Percentiles rank a stretch among this genome's conserved stretches.
Conservation (phyloP, 2,797 vertebrate species). For the Phoebastria nigripes region DNA sequence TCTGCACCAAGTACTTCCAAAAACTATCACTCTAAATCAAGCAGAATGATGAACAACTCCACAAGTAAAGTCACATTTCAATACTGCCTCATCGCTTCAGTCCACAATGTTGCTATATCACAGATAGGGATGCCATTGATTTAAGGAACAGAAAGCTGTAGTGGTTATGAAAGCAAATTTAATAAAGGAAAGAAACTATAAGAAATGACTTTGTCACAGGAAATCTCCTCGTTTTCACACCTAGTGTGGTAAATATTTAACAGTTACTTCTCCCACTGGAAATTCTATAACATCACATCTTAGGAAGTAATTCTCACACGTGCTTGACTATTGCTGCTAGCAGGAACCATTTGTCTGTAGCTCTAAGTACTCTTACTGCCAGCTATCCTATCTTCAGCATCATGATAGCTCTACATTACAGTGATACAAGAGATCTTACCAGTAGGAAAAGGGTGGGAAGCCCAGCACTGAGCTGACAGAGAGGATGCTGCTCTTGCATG, state of each 20-base stretch:
- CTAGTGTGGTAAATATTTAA: neutral
- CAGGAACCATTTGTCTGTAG: neutral
- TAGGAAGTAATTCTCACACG: neutral
- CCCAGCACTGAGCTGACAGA: neutral
- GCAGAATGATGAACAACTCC: neutral
- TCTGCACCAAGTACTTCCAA: neutral
- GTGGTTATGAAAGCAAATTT: neutral
- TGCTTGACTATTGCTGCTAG: neutral
- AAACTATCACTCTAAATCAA: neutral
- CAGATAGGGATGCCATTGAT: neutral
- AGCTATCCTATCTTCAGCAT: neutral
- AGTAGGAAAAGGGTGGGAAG: neutral
- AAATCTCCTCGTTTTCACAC: neutral
- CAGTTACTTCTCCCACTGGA: neutral
- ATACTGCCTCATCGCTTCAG: neutral
- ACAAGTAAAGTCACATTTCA: neutral
- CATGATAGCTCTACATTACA: neutral
- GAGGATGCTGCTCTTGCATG: neutral
- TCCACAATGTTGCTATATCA: neutral
- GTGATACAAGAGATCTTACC: neutral
- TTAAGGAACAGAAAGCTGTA: neutral
- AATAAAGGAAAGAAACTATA: neutral
- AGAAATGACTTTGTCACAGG: neutral
- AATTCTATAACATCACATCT: neutral
- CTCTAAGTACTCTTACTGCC: neutral